Evolutionary conservation across 2,797 vertebrate genomes (phyloP), one percentile per base, ranked within the genome.

Genomic region (Leucoraja ocellata): DNA sequence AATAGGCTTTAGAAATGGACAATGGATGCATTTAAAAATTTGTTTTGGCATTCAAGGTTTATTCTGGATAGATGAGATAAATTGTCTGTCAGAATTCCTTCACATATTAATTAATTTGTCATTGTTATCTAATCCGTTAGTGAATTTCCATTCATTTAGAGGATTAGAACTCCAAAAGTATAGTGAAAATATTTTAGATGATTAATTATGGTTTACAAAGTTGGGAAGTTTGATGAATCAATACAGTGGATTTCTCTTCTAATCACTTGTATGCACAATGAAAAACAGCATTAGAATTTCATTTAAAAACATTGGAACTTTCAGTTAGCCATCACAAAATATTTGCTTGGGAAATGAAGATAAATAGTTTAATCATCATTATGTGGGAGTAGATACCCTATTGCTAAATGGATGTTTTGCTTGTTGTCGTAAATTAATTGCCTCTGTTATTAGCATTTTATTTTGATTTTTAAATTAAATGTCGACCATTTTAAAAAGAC

Each of bases 381-480:
- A 54, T 54, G 71, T 71, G n/a, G 54, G 68, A 74, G 23, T 54
- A n/a, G 90, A 71, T 54, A 28, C n/a, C 39, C 71, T 28, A 28
- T 90, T 46, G 36, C 71, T 46, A 91, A 74, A 91, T 54, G 9
- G 21, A 90, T 90, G 16, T 46, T 91, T 6, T 23, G 74, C 68
- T 91, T 88, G 21, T 58, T 76, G 88, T 39, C 25, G 9, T 73
- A 65, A 73, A 73, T 91, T 39, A 73, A 46, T 91, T 73, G 73
- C 65, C n/a, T 11, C 39, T 91, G 65, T 73, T 73, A 91, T 36
- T 65, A 11, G 65, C 32, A 91, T 32, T 18, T 73, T 46, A 91
- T 91, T 91, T 54, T 88, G 36, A 74, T 74, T 91, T 91, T 74
- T n/a, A 25, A 74, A 76, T 91, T 91, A 91, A 76, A 76, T 14